Percentiles rank a stretch among this genome's conserved stretches.
Conservation (phyloP, 2,888 invertebrate genomes). For the Mongoloraphidia duomilia region DNA sequence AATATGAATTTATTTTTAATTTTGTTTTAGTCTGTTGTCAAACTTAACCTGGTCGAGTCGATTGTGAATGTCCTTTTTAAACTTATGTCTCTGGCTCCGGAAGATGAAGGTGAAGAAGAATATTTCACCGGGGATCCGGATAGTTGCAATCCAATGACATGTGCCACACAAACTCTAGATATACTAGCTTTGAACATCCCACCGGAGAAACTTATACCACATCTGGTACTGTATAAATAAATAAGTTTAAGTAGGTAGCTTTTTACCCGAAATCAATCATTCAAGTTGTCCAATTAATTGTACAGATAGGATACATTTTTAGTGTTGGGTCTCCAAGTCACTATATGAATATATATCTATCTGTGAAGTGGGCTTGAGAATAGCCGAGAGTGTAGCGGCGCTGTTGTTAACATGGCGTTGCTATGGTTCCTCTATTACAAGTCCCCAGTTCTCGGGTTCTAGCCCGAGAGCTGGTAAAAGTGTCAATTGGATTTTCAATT, state of each 20-base stretch:
- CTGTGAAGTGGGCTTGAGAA: too few relatives aligned
- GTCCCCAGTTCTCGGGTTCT: too few relatives aligned
- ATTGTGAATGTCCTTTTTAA: slow-evolving; percentile 51
- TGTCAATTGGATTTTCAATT: too few relatives aligned
- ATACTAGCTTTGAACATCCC: slow-evolving; percentile 57
- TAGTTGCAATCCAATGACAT: slow-evolving; percentile 45
- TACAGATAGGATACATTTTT: too few relatives aligned
- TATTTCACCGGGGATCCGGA: slow-evolving; percentile 48
- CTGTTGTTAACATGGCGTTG: too few relatives aligned
- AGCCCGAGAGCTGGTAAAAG: too few relatives aligned
- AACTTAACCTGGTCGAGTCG: slow-evolving; percentile 54
- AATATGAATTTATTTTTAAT: too few relatives aligned
- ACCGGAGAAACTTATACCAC: slow-evolving; percentile 59
- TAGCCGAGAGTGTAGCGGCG: too few relatives aligned
- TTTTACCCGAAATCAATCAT: not conserved
- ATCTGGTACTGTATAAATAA: slow-evolving; percentile 33
- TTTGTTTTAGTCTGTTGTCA: slow-evolving; percentile 38
- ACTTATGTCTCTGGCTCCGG: slow-evolving; percentile 48
- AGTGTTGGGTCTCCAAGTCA: too few relatives aligned
- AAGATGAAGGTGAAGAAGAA: slow-evolving; percentile 47
- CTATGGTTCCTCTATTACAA: too few relatives aligned
- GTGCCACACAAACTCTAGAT: slow-evolving; percentile 62
- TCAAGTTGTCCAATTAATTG: slow-evolving; percentile 2
- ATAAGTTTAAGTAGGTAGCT: too few relatives aligned
- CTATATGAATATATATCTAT: too few relatives aligned